phyloP scores from a whole-genome alignment of 1,140 invertebrate species.

The Bombus confusus region DNA sequence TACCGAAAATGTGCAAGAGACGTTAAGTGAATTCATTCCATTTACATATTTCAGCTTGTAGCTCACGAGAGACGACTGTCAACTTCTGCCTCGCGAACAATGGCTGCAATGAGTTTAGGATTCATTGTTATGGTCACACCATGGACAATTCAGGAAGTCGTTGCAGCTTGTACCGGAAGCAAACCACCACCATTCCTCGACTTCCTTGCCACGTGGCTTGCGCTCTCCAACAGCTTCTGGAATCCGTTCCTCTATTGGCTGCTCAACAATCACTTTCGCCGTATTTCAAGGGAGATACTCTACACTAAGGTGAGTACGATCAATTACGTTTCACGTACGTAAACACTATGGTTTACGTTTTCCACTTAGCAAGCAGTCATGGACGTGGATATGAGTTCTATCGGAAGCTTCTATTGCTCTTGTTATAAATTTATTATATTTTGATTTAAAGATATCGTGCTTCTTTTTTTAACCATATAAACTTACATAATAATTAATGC shows the following conservation, averaged over 20 bases:
- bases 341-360: neutral
- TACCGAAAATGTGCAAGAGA: neutral
- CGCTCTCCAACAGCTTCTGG: constrained; percentile 93
- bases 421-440: neutral
- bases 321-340: neutral
- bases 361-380: neutral
- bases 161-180: constrained; percentile 92
- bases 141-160: constrained; percentile 94
- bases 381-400: too few species aligned
- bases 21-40: neutral
- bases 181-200: constrained; percentile 90
- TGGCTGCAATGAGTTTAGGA: constrained; percentile 93
- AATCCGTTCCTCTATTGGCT: constrained; percentile 95
- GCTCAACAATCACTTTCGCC: constrained; percentile 91
- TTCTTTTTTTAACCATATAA: neutral
- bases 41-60: constrained; percentile 81
- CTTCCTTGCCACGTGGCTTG: constrained; percentile 92
- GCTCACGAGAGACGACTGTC: constrained; percentile 89
- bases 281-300: constrained; percentile 89
- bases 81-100: constrained; percentile 90
- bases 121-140: constrained; percentile 95
- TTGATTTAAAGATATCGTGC: neutral
- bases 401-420: neutral
- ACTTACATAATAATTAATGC: neutral
- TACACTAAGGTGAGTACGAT: constrained; percentile 86